phyloP scores from a whole-genome alignment of 2,888 invertebrate genomes.

The Hyles lineata region DNA sequence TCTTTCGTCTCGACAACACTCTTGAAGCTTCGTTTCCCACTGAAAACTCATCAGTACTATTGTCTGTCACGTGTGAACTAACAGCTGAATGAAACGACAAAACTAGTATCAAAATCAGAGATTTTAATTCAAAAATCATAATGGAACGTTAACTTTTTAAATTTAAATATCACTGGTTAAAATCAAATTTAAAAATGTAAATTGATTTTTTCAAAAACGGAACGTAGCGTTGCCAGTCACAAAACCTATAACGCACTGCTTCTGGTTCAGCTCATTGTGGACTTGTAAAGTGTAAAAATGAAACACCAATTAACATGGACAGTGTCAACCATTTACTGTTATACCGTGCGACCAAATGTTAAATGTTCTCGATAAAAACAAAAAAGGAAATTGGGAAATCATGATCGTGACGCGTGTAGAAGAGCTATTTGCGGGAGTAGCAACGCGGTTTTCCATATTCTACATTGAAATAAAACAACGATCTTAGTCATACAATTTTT shows the following conservation, averaged over 20 bases:
- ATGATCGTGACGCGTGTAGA: slow-evolving; percentile 31
- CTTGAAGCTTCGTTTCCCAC: slow-evolving; percentile 56
- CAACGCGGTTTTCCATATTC: neutral
- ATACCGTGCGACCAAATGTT: slow-evolving; percentile 48
- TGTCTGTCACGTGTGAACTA: slow-evolving; percentile 52
- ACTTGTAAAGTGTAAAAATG: slow-evolving; percentile 64
- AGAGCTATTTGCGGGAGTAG: neutral
- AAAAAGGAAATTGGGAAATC: slow-evolving; percentile 53
- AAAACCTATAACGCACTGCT: slow-evolving; percentile 66
- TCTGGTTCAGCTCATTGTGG: slow-evolving; percentile 48
- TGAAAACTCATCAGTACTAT: slow-evolving; percentile 50
- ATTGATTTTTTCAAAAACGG: slow-evolving; percentile 37
- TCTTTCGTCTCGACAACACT: slow-evolving; percentile 81
- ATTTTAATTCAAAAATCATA: slow-evolving; percentile 35
- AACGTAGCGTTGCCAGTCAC: slow-evolving; percentile 54
- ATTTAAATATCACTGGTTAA: slow-evolving; percentile 31
- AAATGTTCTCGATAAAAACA: slow-evolving; percentile 48
- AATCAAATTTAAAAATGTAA: neutral
- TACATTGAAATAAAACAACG: slow-evolving; percentile 1
- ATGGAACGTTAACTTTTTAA: slow-evolving; percentile 1
- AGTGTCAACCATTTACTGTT: slow-evolving; percentile 75
- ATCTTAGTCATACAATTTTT: neutral
- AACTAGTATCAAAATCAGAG: slow-evolving; percentile 43
- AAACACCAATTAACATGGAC: slow-evolving; percentile 74
- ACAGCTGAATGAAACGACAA: slow-evolving; percentile 50